Evolutionary conservation across 2,113 vertebrate genomes (phyloP), one percentile per base, ranked within the genome.

Genomic region (Forbesichthys agassizii): DNA sequence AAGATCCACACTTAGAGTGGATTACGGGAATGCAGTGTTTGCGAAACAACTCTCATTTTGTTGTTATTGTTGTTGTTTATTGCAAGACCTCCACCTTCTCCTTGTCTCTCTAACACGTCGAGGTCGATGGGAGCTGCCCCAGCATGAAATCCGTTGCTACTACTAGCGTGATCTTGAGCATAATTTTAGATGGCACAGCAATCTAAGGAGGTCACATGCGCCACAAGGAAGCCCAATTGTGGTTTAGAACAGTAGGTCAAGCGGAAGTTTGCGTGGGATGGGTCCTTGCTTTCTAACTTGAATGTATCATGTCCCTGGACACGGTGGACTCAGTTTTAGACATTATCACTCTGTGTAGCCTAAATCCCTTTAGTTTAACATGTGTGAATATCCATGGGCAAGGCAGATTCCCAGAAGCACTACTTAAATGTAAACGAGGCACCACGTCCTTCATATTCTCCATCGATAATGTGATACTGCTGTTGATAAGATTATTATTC

Each of bases 191-290:
- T 2, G 3, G 56, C n/a, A 4, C 12, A 27, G 52, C 10, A 8
- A 46, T 20, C n/a, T 11, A 48, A 47, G 66, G 14, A 13, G 74
- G 70, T 74, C 70, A 59, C n/a, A 42, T 1, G 57, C 61, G 8
- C 4, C n/a, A 3, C 62, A 0, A 27, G 10, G 27, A 57, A 49
- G 14, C 42, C 11, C 57, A 12, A 10, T 12, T 76, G 74, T 10
- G 74, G n/a, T 52, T 69, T 69, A 1, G 53, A 48, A 8, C 56
- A 20, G 61, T 9, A 9, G 73, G 49, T 61, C 61, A 36, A 49
- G 61, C 9, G 55, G 58, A 66, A 66, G 58, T 62, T 47, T 14
- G 16, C 51, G 52, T 16, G 0, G 49, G 59, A 61, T 61, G 36
- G 10, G 7, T 33, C 59, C 18, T 11, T 11, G 56, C 56, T 58